Percentiles rank a stretch among this genome's conserved stretches.
These are phyloP conservation scores for Misgurnus anguillicaudatus DNA, from an alignment of 2,113 vertebrate species.

Conservation along the genomic window DNA sequence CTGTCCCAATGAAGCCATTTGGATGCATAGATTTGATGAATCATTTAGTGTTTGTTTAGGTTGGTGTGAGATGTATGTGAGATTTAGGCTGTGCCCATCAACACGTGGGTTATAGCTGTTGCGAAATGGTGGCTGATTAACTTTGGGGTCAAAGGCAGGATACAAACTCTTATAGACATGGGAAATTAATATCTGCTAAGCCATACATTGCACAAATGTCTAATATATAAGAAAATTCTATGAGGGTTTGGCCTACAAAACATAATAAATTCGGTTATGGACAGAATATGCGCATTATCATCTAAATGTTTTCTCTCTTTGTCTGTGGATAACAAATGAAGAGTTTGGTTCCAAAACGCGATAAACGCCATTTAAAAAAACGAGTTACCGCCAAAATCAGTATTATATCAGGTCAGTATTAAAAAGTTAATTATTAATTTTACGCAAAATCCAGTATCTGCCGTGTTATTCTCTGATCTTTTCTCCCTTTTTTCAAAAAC, in stretches of 20 bases:
- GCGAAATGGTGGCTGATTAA: not conserved
- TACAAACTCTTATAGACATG: not conserved
- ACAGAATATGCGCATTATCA: constrained; percentile 8
- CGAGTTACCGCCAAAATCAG: no score
- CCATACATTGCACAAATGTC: not conserved
- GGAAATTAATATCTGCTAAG: not conserved
- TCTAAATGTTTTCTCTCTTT: not conserved
- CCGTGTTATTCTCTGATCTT: no score
- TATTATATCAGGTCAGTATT: no score
- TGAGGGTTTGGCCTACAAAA: not conserved
- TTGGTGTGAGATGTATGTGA: constrained; percentile 21
- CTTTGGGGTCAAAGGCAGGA: no score
- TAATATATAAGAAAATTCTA: no score
- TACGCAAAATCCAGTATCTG: no score
- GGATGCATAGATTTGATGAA: constrained; percentile 11
- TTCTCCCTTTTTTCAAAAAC: no score
- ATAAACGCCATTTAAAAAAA: no score
- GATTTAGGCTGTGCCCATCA: not conserved
- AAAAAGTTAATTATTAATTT: no score
- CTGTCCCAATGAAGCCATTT: constrained; percentile 41
- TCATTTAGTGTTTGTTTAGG: not conserved
- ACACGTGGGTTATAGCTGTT: not conserved
- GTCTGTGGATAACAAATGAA: not conserved
- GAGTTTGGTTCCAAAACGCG: no score
- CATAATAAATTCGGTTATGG: constrained; percentile 17